Evolutionary conservation across 2,113 vertebrate species (phyloP), one percentile per base, ranked within the genome.

Genomic region (Recurvirostra avosetta): DNA sequence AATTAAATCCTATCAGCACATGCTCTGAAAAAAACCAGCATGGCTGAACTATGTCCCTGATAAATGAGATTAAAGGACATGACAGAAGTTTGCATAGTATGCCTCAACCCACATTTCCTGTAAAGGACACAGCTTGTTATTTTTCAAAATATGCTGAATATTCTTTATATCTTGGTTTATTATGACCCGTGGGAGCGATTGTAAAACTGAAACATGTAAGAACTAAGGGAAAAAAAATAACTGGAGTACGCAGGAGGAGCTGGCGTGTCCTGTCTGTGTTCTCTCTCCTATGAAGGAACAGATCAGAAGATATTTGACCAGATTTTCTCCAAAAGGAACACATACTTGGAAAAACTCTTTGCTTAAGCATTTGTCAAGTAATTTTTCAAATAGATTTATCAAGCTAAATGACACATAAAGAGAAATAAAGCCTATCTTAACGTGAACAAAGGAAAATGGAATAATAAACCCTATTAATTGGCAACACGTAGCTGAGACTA

Each of bases 1-100:
- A 96, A 96, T 96, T 89, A 88, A 91, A 76, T 87, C 50, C n/a
- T 89, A 89, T 94, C 96, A 96, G 81, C 88, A 81, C 81, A 72
- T 56, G 63, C 81, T 96, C 66, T 78, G 85, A 88, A 92, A 74
- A 74, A 84, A 94, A 90, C 27, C 61, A 87, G 83, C 56, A 25
- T 62, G 38, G 71, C 50, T 95, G 70, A 96, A 89, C 94, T 82
- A 41, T 88, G 82, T 73, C 83, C 80, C 82, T 74, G n/a, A 50
- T 85, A 79, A 88, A 67, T 43, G 62, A 94, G 80, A 92, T 76
- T 79, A 90, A 95, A 95, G 86, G 65, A 70, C 30, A 76, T 58
- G 70, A 78, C 81, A 92, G 26, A 81, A 82, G 53, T 90, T 91
- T 90, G 66, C 74, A n/a, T 25, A 79, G 53, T 32, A 49, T 63